Evolutionary conservation across 2,113 vertebrate species (phyloP).

Genomic region (Pseudopodoces humilis): DNA sequence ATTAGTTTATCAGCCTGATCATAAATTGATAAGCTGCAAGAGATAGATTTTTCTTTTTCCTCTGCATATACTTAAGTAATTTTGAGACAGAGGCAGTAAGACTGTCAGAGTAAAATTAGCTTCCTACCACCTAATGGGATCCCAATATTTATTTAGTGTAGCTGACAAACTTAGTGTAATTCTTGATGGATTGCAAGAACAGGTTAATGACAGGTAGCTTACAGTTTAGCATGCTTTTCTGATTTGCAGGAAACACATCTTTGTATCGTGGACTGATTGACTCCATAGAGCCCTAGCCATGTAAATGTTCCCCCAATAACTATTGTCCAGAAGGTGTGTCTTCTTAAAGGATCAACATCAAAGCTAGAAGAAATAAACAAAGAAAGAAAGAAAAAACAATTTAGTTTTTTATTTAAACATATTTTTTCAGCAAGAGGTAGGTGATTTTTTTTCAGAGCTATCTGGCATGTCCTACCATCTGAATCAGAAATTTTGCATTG

Average conservation of each 20-base stretch:
- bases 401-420: background rate
- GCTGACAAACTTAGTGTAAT: background rate
- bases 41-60: background rate
- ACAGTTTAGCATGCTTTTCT: slow-evolving; percentile 83
- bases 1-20: background rate
- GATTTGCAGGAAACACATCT: slow-evolving; percentile 86
- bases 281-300: slow-evolving; percentile 86
- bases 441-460: background rate
- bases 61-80: background rate
- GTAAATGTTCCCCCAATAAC: slow-evolving; percentile 85
- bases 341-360: slow-evolving; percentile 78
- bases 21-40: background rate
- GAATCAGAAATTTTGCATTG: background rate
- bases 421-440: background rate
- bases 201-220: slow-evolving; percentile 50
- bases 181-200: background rate
- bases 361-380: slow-evolving; percentile 63
- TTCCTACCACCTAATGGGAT: background rate
- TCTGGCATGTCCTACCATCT: background rate
- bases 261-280: slow-evolving; percentile 87
- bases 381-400: background rate
- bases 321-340: slow-evolving; percentile 88
- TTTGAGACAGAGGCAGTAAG: background rate
- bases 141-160: background rate
- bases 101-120: background rate